Base-by-base conservation (phyloP, 2,888 invertebrate genomes). In the Tortrix viridana region DNA sequence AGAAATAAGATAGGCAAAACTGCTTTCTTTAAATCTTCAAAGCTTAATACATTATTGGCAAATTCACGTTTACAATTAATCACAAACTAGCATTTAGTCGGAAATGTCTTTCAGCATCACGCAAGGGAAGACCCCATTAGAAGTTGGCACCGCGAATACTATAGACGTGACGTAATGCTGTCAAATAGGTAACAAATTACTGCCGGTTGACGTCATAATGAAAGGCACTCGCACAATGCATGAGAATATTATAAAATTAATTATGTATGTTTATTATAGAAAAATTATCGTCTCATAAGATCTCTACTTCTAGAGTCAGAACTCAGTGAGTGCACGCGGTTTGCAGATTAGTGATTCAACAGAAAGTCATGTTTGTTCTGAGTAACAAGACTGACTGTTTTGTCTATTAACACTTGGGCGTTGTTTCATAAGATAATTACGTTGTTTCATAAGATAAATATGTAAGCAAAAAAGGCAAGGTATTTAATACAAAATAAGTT, bases 111-210 rank as follows among this genome's bases (percentile, higher is more conserved):
- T 23, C 38, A 32, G n/a, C 43, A 16, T 47, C 62, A 62, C 57
- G 61, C 61, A 56, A 57, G 47, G 50, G 59, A 50, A 62, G 41
- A 48, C 56, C 52, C 56, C 50, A 56, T 50, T 46, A 56, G 55
- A 56, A 49, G 19, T 50, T 70, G 14, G 65, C 69, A 68, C 72
- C 66, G 69, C 71, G 69, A 70, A 71, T 74, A 66, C 37, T 20
- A 71, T 64, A 69, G 57, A 19, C 43, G 22, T 77, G 74, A 79
- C 76, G 76, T 73, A 76, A 79, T 32, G 57, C 60, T 60, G 58
- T 67, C 73, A 66, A 54, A 67, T 47, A 46, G 66, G 68, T 73
- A 69, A 70, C 71, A 68, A 69, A 71, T 73, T 60, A 66, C 67
- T 68, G 70, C 67, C 32, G 67, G 62, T 55, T 74, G 76, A 73